These are phyloP conservation scores for Aix galericulata DNA, from an alignment of 2,113 vertebrate species.

Conservation along the genomic window DNA sequence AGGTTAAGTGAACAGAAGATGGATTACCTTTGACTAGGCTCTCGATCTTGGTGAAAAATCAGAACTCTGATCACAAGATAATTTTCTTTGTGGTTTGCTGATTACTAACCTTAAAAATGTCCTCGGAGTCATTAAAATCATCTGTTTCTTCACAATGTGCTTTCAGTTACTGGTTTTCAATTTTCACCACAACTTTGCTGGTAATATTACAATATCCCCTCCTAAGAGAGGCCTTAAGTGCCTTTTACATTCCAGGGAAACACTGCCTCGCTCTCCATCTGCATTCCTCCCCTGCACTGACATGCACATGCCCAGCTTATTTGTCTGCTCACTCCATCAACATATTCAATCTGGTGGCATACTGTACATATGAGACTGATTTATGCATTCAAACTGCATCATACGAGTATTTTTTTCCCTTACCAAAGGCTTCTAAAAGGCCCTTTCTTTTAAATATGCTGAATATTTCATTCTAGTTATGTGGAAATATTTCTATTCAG, in stretches of 20 bases:
- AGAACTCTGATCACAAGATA: slow-evolving; percentile 48
- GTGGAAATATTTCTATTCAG: not conserved
- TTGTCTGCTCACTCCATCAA: not conserved
- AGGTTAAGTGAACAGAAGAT: not conserved
- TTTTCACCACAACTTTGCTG: slow-evolving; percentile 6
- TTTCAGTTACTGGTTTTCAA: slow-evolving; percentile 56
- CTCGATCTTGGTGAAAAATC: slow-evolving; percentile 38
- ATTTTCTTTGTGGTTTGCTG: slow-evolving; percentile 62
- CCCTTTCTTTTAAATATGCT: not conserved
- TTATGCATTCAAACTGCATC: slow-evolving; percentile 8
- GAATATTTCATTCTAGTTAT: not conserved
- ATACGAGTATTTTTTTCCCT: not conserved
- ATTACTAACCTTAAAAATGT: slow-evolving; percentile 61
- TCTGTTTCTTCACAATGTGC: slow-evolving; percentile 41
- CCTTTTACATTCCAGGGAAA: slow-evolving; percentile 41
- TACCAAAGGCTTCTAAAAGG: slow-evolving; percentile 8
- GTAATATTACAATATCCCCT: slow-evolving; percentile 48
- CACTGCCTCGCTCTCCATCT: not conserved
- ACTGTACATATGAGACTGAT: slow-evolving; percentile 14
- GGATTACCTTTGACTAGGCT: slow-evolving; percentile 38
- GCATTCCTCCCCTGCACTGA: not conserved
- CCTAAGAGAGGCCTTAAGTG: not conserved
- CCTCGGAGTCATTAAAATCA: slow-evolving; percentile 24
- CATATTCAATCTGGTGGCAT: not conserved
- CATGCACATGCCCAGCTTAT: not conserved